A percentile compares a stretch with the other conserved stretches of the same genome.
phyloP scores from a whole-genome alignment of 2,888 invertebrate species.

The Branchinecta sandiegonensis region DNA sequence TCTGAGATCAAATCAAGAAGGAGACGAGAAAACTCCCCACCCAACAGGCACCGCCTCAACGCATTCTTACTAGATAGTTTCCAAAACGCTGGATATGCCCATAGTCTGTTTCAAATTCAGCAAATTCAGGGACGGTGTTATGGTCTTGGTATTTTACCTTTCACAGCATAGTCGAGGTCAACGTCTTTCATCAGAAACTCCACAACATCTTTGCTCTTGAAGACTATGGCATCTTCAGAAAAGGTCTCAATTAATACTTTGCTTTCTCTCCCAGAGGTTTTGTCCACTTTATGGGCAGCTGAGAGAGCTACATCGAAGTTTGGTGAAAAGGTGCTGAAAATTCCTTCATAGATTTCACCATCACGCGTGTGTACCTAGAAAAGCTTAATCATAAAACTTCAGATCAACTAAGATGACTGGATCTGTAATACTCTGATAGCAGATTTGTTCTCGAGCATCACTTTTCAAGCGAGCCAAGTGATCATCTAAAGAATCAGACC shows the following conservation, averaged over 20 bases:
- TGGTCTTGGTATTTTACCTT: conserved; percentile 40
- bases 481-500: too few species aligned
- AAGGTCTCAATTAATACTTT: conserved; percentile 51
- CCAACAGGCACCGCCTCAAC: too few species aligned
- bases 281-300: conserved; percentile 64
- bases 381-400: conserved; percentile 18
- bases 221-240: conserved; percentile 57
- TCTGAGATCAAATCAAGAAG: too few species aligned
- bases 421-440: too few species aligned
- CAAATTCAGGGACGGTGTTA: too few species aligned
- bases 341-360: conserved; percentile 71
- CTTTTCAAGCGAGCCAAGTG: too few species aligned
- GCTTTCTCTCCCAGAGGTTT: conserved; percentile 39
- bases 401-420: too few species aligned
- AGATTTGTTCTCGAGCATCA: too few species aligned
- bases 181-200: conserved; percentile 66
- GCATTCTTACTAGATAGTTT: too few species aligned
- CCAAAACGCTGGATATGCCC: too few species aligned
- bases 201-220: conserved; percentile 68
- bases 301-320: conserved; percentile 77
- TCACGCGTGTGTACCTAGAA: conserved; percentile 46
- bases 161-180: conserved; percentile 74
- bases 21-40: too few species aligned
- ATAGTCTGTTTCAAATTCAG: too few species aligned
- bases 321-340: conserved; percentile 75